A percentile compares a stretch with the other conserved stretches of the same genome.
phyloP scores from a whole-genome alignment of 2,888 invertebrate genomes.

The Eurytoma californica region DNA sequence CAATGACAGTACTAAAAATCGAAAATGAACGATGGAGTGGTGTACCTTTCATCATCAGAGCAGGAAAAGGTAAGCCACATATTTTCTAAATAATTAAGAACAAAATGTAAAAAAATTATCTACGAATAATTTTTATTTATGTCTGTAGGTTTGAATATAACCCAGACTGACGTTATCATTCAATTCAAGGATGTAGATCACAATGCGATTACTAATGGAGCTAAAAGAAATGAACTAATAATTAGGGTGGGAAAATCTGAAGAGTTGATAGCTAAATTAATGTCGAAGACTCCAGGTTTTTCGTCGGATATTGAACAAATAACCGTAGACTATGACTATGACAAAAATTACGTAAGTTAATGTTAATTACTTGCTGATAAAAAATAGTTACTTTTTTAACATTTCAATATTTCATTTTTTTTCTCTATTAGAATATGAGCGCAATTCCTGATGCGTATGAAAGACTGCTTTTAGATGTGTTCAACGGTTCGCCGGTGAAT shows the following conservation, averaged over 20 bases:
- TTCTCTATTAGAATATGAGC: constrained; percentile 65
- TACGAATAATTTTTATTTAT: not conserved
- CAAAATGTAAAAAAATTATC: too few species aligned
- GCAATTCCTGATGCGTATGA: constrained; percentile 98
- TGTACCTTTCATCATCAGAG: constrained; percentile 52
- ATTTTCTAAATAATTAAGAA: too few species aligned
- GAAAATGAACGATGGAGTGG: constrained; percentile 45
- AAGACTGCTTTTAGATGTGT: constrained; percentile 96
- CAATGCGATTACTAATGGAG: constrained; percentile 93
- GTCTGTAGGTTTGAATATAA: constrained; percentile 90
- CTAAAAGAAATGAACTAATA: constrained; percentile 96
- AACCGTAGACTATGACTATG: constrained; percentile 96
- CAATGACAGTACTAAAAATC: constrained; percentile 45
- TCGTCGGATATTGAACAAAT: constrained; percentile 97
- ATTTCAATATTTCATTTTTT: not conserved
- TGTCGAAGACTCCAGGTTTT: constrained; percentile 99
- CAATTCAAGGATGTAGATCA: constrained; percentile 98
- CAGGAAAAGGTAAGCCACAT: constrained; percentile 44
- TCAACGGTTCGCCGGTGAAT: constrained; percentile 98
- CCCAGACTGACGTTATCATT: constrained; percentile 97
- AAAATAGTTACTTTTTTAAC: not conserved
- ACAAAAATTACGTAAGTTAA: constrained; percentile 85
- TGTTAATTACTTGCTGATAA: too few species aligned
- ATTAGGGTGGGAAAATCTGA: constrained; percentile 83
- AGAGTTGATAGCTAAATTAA: constrained; percentile 82